Conservation (phyloP, 2,113 vertebrate genomes). For the Neolamprologus modestus region DNA sequence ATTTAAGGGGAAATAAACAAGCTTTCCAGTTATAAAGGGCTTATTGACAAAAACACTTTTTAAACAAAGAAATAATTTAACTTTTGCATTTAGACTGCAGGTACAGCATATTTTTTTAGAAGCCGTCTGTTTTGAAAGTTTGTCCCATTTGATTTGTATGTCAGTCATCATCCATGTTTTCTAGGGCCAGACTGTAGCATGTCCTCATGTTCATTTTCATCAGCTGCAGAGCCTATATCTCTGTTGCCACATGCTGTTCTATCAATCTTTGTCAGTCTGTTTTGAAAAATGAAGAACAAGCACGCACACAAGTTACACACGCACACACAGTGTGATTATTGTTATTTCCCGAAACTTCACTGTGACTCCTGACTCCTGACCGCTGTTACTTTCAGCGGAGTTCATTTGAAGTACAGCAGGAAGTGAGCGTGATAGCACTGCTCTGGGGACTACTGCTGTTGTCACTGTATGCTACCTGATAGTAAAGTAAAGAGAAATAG, state of each 20-base stretch:
- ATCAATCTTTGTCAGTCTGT: background rate
- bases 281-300: background rate
- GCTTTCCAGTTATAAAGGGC: background rate
- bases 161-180: background rate
- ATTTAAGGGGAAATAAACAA: background rate
- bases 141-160: background rate
- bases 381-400: constrained; percentile 1
- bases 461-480: background rate
- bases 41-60: background rate
- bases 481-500: background rate
- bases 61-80: background rate
- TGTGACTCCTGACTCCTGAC: constrained; percentile 19
- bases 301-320: background rate
- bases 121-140: background rate
- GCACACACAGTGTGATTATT: background rate
- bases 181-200: background rate
- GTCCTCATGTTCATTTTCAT: background rate
- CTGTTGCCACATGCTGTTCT: background rate
- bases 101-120: background rate
- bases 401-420: constrained; percentile 50
- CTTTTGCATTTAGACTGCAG: background rate
- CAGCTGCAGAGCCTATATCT: background rate
- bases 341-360: constrained; percentile 17
- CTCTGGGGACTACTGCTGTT: background rate
- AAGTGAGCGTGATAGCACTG: constrained; percentile 19